Evolutionary conservation across 2,888 invertebrate species (phyloP).

Genomic region (Sycophila texana): DNA sequence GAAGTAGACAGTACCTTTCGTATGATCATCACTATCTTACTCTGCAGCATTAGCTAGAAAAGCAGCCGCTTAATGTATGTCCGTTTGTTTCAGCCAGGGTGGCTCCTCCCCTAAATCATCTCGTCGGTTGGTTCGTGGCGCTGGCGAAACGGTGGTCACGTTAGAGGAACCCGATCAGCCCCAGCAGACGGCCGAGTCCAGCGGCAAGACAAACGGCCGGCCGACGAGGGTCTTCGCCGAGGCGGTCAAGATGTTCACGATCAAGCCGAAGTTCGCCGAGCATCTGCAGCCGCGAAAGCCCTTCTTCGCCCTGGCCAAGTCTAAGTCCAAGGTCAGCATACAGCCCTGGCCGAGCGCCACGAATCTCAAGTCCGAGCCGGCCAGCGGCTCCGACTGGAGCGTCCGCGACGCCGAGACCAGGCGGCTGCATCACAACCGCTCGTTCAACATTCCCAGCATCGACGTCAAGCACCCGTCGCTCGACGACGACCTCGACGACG

Average conservation of each 20-base stretch:
- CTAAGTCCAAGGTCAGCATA: constrained; percentile 60
- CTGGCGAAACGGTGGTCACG: constrained; percentile 71
- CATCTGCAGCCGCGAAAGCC: constrained; percentile 65
- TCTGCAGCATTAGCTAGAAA: too few relatives aligned
- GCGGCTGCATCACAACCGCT: constrained; percentile 41
- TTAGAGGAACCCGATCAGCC: constrained; percentile 60
- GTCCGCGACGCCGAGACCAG: constrained; percentile 21
- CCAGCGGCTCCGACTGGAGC: constrained; percentile 33
- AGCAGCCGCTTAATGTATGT: constrained; percentile 63
- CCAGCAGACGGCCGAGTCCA: constrained; percentile 36
- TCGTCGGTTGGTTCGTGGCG: constrained; percentile 65
- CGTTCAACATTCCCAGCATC: constrained; percentile 57
- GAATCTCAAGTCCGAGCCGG: constrained; percentile 62
- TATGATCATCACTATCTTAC: too few relatives aligned
- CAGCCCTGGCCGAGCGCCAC: constrained; percentile 72
- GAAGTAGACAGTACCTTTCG: too few relatives aligned
- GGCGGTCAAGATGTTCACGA: constrained; percentile 64
- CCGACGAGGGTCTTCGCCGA: constrained; percentile 61
- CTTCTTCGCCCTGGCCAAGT: constrained; percentile 63
- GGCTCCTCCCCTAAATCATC: constrained; percentile 66
- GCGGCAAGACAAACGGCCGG: constrained; percentile 57
- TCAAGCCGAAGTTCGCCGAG: constrained; percentile 59
- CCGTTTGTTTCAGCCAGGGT: constrained; percentile 74
- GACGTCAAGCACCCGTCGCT: constrained; percentile 50
- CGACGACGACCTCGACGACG: constrained; percentile 28